Evolutionary conservation across 2,888 invertebrate species (phyloP), one percentile per base, ranked within the genome.

Genomic region (Ophion costatus): DNA sequence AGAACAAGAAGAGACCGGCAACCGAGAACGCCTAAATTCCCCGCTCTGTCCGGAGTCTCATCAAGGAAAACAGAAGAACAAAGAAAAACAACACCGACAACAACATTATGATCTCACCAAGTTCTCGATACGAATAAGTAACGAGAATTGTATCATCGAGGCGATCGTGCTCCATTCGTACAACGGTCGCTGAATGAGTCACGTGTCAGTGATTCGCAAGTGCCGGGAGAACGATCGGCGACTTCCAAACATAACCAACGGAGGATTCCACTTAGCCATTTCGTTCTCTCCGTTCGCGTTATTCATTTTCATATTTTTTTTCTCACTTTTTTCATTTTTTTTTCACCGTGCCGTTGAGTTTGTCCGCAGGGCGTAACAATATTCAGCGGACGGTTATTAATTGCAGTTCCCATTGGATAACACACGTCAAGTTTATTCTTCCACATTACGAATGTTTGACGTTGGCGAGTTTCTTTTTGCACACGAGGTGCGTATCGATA

Each of bases 1-100:
- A 93, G 92, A 92, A 91, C 83, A 93, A 93, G 88, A 93, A 92
- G 86, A 90, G 91, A 88, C 90, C 90, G 64, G 89, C 90, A 85
- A 91, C 88, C 85, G 93, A 93, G 83, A 92, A 92, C 90, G 91
- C 91, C 88, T 93, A 90, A 92, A 84, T 56, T 69, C 57, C 63
- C 76, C 76, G 69, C 59, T 20, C 22, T 74, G 9, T n/a, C 71
- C 29, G 51, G 61, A n/a, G 33, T 20, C 59, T 9, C 45, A 20
- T 57, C 56, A 14, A 33, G 11, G 9, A 56, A 66, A 33, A 63
- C 64, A 42, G 64, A 77, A 70, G 66, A 71, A 51, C 51, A 51
- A 51, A 51, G 51, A 51, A 51, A 14, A 51, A 51, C 17, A 51
- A 17, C 51, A 51, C 17, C 51, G 17, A 17, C 51, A 17, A 51